These are phyloP conservation scores for Crepidodera aurea DNA, from an alignment of 2,888 invertebrate species.

Conservation along the genomic window DNA sequence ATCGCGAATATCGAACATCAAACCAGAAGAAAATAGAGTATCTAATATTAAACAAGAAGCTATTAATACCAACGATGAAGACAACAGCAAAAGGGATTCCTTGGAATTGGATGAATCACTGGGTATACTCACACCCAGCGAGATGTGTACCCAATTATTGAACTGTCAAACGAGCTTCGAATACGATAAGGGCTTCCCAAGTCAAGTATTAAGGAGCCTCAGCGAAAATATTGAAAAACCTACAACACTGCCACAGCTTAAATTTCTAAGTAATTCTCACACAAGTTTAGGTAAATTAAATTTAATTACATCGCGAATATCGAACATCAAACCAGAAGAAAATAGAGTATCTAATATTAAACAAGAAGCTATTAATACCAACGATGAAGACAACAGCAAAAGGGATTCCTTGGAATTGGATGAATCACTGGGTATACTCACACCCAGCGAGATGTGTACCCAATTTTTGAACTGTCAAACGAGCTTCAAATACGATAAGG, in stretches of 20 bases:
- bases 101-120: constrained; percentile 83
- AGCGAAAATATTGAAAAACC: constrained; percentile 41
- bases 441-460: constrained; percentile 84
- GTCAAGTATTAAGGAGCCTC: constrained; percentile 28
- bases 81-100: constrained; percentile 74
- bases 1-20: no score
- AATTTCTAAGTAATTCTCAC: constrained; percentile 16
- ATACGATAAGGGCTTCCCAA: constrained; percentile 33
- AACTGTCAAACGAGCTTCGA: constrained; percentile 37
- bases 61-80: constrained; percentile 31
- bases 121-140: constrained; percentile 88
- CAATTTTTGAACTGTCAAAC: constrained; percentile 31
- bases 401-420: constrained; percentile 83
- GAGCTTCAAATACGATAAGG: constrained; percentile 39
- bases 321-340: background rate
- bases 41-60: constrained; percentile 21
- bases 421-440: constrained; percentile 86
- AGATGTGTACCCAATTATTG: constrained; percentile 70
- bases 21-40: constrained; percentile 20
- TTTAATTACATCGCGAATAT: no score
- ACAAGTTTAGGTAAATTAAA: constrained; percentile 28
- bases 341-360: constrained; percentile 27
- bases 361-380: constrained; percentile 25
- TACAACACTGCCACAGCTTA: constrained; percentile 43
- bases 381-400: constrained; percentile 60